Evolutionary conservation across 2,888 invertebrate species (phyloP).

Genomic region (Machimus atricapillus): DNA sequence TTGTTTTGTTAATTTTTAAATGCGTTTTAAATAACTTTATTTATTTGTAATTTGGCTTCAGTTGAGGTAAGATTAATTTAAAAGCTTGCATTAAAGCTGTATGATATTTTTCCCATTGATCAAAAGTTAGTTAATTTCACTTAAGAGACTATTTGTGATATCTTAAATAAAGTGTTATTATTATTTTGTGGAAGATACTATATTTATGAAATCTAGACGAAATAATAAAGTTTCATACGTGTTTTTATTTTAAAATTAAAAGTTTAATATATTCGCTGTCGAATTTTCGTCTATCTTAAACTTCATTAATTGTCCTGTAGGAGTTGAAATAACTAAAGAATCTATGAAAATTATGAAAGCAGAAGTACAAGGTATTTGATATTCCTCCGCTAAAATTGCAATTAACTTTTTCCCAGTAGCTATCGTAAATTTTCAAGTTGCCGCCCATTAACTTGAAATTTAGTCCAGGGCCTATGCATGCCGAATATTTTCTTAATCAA

Average conservation of each 20-base stretch:
- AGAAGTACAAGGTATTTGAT: not conserved
- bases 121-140: not conserved
- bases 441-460: not conserved
- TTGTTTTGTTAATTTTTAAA: not conserved
- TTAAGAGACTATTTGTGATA: too few relatives aligned
- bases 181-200: too few relatives aligned
- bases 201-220: too few relatives aligned
- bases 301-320: not conserved
- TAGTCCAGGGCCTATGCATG: not conserved
- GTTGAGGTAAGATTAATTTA: not conserved
- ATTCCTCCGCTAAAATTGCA: not conserved
- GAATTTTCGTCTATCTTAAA: not conserved
- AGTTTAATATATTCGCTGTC: too few relatives aligned
- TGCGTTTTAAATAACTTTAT: not conserved
- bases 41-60: not conserved
- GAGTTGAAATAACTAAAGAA: not conserved
- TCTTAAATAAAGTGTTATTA: too few relatives aligned
- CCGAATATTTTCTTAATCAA: not conserved
- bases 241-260: too few relatives aligned
- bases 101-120: not conserved
- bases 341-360: not conserved
- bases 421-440: slow-evolving; percentile 7
- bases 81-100: not conserved
- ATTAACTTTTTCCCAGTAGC: not conserved
- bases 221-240: too few relatives aligned